Base-by-base conservation (phyloP, 2,113 vertebrate species). In the Oryzias curvinotus region DNA sequence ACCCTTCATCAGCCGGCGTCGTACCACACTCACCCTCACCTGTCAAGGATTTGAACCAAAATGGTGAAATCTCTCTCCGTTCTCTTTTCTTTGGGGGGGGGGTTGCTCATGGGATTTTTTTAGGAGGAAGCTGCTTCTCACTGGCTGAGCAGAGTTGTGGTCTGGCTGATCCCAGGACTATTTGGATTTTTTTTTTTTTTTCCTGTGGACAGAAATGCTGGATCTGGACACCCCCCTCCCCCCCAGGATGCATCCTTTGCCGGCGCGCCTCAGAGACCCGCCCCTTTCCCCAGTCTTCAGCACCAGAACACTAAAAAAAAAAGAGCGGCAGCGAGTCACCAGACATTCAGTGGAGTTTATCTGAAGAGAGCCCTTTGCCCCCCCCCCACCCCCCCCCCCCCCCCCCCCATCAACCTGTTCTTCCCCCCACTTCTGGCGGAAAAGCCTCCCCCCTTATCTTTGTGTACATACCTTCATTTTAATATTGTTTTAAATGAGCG, bases 391-490 rank as follows among this genome's bases (percentile, higher is more conserved):
- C n/a, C n/a, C n/a, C n/a, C n/a, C n/a, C n/a, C n/a, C 21, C 21
- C 21, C 21, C 21, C 21, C 21, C 21, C 21, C 21, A 23, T 23
- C 14, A 62, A 48, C 52, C 30, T 25, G 52, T 66, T 88, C 69
- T 73, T 74, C 68, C 89, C 88, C 78, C 75, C 73, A 80, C 77
- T 82, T 84, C 75, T 85, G 81, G 88, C 83, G 77, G 81, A n/a
- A 1, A 36, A 36, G 1, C 30, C 30, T 28, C 26, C 6, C 26
- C 30, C 30, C 30, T 10, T 7, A 36, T 7, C 30, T 36, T 82
- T 91, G 85, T 93, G 92, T 93, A 92, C 74, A 93, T 93, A 93
- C 87, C 80, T 92, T 92, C 71, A 91, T 91, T 92, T 93, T 91
- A 91, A 90, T 86, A 92, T 93, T 91, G 87, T 93, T 93, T 93